Conservation (phyloP, 2,888 invertebrate genomes). For the Folsomia candida region DNA sequence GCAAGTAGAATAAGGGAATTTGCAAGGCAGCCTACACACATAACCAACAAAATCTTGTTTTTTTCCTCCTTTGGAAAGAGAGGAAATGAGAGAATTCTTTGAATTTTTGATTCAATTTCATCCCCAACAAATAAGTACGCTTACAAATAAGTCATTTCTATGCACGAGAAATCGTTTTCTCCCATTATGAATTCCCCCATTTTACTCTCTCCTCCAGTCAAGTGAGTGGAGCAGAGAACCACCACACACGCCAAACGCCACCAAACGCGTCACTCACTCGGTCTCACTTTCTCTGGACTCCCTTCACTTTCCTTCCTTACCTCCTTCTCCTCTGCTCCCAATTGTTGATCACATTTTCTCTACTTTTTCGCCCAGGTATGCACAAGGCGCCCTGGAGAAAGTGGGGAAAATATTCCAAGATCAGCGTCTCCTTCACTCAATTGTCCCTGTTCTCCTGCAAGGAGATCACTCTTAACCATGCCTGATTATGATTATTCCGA, state of each 20-base stretch:
- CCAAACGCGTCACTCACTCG: background rate
- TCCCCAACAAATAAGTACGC: too few species aligned
- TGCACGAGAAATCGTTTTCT: conserved; percentile 51
- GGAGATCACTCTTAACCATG: too few species aligned
- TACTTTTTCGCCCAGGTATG: conserved; percentile 12
- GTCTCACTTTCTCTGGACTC: conserved; percentile 11
- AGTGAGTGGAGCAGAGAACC: background rate
- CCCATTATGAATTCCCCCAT: conserved; percentile 49
- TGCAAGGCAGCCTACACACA: too few species aligned
- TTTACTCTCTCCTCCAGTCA: conserved; percentile 21
- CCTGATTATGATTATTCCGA: too few species aligned
- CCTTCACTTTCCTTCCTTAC: conserved; percentile 8
- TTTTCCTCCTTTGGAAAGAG: conserved; percentile 38
- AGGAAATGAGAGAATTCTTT: conserved; percentile 51
- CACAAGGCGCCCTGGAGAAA: too few species aligned
- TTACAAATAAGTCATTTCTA: conserved; percentile 51
- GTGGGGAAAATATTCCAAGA: too few species aligned
- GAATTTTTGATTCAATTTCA: conserved; percentile 51
- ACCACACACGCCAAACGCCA: background rate
- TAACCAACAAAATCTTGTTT: conserved; percentile 45
- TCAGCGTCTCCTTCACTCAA: too few species aligned
- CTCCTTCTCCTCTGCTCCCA: too few species aligned
- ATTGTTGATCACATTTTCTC: background rate
- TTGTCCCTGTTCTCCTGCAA: too few species aligned
- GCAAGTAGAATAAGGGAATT: conserved; percentile 21